Percentiles rank a stretch among this genome's conserved stretches.
Conservation (phyloP, 2,888 invertebrate genomes). For the Lissocephala sabroskyi region DNA sequence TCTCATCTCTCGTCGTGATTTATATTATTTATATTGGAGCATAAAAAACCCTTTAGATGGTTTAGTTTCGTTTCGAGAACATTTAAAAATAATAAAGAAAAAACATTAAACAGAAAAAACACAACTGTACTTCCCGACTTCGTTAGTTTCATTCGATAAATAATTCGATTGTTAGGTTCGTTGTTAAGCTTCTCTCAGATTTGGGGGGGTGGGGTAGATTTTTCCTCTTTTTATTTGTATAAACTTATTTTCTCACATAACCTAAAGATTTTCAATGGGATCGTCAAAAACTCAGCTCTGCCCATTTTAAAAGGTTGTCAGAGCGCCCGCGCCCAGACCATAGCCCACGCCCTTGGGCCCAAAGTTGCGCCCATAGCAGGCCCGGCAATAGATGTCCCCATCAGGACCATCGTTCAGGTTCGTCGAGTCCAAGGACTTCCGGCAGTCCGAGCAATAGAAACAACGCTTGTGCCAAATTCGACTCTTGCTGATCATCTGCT, state of each 20-base stretch:
- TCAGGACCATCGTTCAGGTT: conserved; percentile 93
- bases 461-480: conserved; percentile 94
- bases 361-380: conserved; percentile 89
- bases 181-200: neutral
- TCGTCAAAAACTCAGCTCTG: conserved; percentile 72
- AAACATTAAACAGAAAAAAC: conserved; percentile 7
- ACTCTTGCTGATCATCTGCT: conserved; percentile 96
- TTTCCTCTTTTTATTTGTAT: conserved; percentile 13
- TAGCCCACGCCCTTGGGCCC: conserved; percentile 93
- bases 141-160: conserved; percentile 5
- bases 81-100: conserved; percentile 5
- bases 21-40: conserved; percentile 37
- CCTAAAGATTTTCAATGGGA: conserved; percentile 35
- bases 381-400: conserved; percentile 92
- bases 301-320: conserved; percentile 93
- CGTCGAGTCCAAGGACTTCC: conserved; percentile 90
- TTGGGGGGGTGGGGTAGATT: neutral
- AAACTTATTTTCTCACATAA: conserved; percentile 63
- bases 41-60: conserved; percentile 22
- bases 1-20: neutral
- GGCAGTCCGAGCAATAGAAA: conserved; percentile 92
- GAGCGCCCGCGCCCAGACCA: conserved; percentile 91
- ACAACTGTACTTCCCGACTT: conserved; percentile 19
- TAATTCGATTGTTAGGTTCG: neutral
- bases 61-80: conserved; percentile 8